Evolutionary conservation across 2,888 invertebrate species (phyloP), one percentile per base, ranked within the genome.

Genomic region (Caenorhabditis sp.): DNA sequence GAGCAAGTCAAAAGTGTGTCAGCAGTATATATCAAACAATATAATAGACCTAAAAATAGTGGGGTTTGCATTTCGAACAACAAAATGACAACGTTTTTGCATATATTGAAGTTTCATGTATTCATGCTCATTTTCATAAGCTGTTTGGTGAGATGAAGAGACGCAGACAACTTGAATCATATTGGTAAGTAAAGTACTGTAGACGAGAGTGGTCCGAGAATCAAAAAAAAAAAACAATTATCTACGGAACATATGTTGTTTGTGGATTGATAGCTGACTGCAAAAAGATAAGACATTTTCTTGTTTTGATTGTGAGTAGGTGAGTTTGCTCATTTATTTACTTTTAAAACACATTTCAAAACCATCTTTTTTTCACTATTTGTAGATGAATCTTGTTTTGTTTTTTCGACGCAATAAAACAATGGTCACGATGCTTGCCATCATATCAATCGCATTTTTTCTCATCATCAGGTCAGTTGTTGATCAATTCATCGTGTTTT

Each of bases 51-150:
- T 26, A 17, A 17, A 55, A 17, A 26, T 26, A 24, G 8, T 55
- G 26, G 49, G 51, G 60, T 55, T 58, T 53, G 69, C 64, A 69
- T 69, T 64, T 65, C 66, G 58, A 66, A 23, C 24, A 43, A 43
- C 43, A 17, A 43, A 43, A 43, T 43, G 43, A 43, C 43, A 43
- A 43, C 43, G 12, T 43, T 43, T 43, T 53, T 53, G 23, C 21
- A 53, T 55, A 24, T 55, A 55, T 66, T 54, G 26, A 62, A 55
- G 27, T 31, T 49, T 24, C 43, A 43, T 61, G 58, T 66, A 53
- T 62, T 62, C 59, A 66, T 55, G 59, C 66, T 71, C 71, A 71
- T 71, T 71, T 71, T 71, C 71, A 71, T 71, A 71, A 71, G 71
- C 71, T 63, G 58, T 58, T 57, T 26, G 31, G 37, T 14, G 23